phyloP scores from a whole-genome alignment of 2,113 vertebrate genomes.

The Sus scrofa region DNA sequence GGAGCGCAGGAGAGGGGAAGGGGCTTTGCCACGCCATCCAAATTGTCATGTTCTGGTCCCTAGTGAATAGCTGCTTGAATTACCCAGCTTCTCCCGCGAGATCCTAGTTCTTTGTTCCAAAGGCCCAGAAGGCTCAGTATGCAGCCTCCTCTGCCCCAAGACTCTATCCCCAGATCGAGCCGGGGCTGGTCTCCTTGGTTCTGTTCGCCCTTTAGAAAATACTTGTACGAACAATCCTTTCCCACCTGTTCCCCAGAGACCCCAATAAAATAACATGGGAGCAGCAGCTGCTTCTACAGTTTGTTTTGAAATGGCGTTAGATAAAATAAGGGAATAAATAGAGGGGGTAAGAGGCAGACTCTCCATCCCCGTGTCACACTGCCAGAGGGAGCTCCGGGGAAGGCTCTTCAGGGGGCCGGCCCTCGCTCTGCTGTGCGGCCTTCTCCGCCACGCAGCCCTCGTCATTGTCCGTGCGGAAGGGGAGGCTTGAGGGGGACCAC shows the following conservation, averaged over 20 bases:
- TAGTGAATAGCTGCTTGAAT: conserved; percentile 54
- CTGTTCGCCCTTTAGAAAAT: conserved; percentile 60
- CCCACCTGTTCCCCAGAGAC: conserved; percentile 59
- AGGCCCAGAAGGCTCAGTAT: conserved; percentile 54
- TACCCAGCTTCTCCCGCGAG: conserved; percentile 54
- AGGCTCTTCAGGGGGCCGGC: conserved; percentile 59
- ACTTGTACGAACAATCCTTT: conserved; percentile 76
- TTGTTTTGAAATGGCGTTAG: conserved; percentile 78
- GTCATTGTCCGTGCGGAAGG: conserved; percentile 26
- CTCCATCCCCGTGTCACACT: conserved; percentile 71
- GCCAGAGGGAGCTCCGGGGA: conserved; percentile 74
- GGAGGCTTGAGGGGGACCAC: conserved; percentile 73
- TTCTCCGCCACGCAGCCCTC: conserved; percentile 54
- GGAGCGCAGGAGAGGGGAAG: conserved; percentile 28
- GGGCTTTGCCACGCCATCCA: conserved; percentile 40
- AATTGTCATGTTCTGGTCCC: conserved; percentile 63
- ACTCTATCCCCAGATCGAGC: conserved; percentile 1
- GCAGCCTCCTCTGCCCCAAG: background rate
- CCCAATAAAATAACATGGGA: conserved; percentile 77
- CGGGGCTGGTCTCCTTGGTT: conserved; percentile 66
- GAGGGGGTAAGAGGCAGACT: conserved; percentile 44
- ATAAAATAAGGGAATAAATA: conserved; percentile 88
- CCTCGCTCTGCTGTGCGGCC: conserved; percentile 60
- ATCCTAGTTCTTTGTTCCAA: conserved; percentile 34
- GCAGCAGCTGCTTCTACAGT: conserved; percentile 81